Evolutionary conservation across 2,113 vertebrate species (phyloP).

Genomic region (Cichladusa arquata): DNA sequence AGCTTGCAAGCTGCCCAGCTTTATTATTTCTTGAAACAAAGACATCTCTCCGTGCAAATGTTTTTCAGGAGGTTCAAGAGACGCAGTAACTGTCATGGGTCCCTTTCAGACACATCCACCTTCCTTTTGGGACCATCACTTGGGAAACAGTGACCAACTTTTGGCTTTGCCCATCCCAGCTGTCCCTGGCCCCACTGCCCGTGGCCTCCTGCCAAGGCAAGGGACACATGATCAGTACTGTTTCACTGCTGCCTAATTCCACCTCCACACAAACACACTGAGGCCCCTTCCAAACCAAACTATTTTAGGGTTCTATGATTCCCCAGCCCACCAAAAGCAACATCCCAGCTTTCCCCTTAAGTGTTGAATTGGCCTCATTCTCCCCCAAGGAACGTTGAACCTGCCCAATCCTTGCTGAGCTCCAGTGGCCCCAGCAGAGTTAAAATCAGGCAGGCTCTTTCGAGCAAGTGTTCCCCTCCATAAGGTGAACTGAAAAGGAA

Average conservation of each 20-base stretch:
- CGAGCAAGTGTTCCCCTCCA: background rate
- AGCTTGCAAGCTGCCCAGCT: constrained; percentile 32
- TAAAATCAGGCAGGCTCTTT: background rate
- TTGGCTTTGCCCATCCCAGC: background rate
- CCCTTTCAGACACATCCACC: background rate
- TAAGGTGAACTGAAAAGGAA: background rate
- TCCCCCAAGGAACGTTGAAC: rapidly evolving
- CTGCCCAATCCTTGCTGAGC: background rate
- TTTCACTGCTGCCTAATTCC: background rate
- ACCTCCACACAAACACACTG: background rate
- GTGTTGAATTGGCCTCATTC: background rate
- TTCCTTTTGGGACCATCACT: background rate
- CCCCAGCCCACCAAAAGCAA: background rate
- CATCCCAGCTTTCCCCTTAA: background rate
- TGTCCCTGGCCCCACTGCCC: background rate
- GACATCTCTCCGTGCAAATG: background rate
- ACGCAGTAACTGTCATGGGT: background rate
- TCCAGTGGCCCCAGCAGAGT: background rate
- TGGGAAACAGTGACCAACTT: background rate
- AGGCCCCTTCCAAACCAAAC: background rate
- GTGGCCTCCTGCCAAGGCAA: rapidly evolving
- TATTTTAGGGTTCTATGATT: background rate
- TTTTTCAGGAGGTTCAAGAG: background rate
- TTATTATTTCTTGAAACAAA: constrained; percentile 34
- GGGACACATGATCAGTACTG: background rate